Conservation (phyloP, 2,888 invertebrate genomes). For the Branchipolynoe longqiensis region DNA sequence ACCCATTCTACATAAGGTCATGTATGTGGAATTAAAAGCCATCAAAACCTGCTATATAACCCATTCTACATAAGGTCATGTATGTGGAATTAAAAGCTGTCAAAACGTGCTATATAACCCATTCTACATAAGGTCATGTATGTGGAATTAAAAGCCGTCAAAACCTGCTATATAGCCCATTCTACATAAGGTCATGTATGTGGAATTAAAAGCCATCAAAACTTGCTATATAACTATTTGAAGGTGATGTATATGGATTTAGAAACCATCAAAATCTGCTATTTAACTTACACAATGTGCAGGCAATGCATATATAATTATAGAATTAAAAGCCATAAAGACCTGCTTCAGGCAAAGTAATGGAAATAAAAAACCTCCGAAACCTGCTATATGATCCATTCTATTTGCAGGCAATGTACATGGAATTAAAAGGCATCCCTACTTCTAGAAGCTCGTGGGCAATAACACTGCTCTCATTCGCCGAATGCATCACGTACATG, state of each 20-base stretch:
- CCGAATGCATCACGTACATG: constrained; percentile 72
- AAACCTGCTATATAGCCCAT: too few species aligned
- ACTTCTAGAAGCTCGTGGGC: constrained; percentile 67
- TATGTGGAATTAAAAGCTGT: too few species aligned
- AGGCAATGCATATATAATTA: constrained; percentile 57
- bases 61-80: neutral
- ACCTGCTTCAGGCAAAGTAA: neutral
- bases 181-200: constrained; percentile 73
- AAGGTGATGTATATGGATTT: constrained; percentile 73
- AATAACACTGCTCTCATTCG: constrained; percentile 71
- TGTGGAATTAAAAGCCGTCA: constrained; percentile 71
- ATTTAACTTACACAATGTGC: constrained; percentile 70
- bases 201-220: constrained; percentile 69
- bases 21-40: constrained; percentile 71
- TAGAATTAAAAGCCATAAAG: neutral
- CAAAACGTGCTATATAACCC: too few species aligned
- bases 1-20: constrained; percentile 66
- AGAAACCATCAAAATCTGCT: constrained; percentile 64
- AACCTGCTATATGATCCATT: too few species aligned
- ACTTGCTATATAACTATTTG: neutral
- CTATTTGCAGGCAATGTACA: constrained; percentile 71
- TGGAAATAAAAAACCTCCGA: too few species aligned
- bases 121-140: constrained; percentile 70
- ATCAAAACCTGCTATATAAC: constrained; percentile 62
- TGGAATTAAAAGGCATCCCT: constrained; percentile 69